Conservation (phyloP, 2,113 vertebrate genomes). For the Todiramphus chloris region DNA sequence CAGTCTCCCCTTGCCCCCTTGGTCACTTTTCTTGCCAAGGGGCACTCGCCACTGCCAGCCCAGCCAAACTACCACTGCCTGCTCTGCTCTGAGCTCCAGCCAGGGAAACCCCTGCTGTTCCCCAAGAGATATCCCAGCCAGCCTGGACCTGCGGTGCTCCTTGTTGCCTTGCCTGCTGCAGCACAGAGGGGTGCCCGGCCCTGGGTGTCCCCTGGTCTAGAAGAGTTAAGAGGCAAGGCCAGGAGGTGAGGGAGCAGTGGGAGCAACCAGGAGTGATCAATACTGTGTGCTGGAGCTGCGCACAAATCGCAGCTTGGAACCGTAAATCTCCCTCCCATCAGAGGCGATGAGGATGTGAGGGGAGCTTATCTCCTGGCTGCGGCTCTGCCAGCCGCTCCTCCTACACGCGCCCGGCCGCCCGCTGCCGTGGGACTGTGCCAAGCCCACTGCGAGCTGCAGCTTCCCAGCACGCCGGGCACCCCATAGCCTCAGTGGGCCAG, state of each 20-base stretch:
- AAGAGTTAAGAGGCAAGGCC: constrained; percentile 26
- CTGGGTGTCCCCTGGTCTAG: not conserved
- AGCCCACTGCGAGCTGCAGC: accelerated
- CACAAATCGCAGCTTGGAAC: constrained; percentile 43
- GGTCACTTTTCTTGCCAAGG: not conserved
- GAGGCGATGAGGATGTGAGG: constrained; percentile 12
- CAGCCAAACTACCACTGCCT: not conserved
- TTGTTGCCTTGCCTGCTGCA: not conserved
- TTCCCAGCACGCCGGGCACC: accelerated
- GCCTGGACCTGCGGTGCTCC: not conserved
- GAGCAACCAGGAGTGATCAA: constrained; percentile 49
- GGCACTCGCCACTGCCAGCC: not conserved
- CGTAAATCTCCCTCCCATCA: constrained; percentile 61
- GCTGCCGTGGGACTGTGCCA: accelerated
- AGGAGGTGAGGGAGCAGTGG: not conserved
- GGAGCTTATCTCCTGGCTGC: constrained; percentile 42
- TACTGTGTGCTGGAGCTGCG: not conserved
- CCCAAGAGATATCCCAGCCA: not conserved
- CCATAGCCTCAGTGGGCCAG: accelerated
- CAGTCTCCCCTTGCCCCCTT: not conserved
- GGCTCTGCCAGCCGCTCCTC: not conserved
- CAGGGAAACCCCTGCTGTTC: not conserved
- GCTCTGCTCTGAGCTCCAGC: not conserved
- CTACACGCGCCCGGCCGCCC: accelerated
- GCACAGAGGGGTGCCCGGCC: not conserved